phyloP scores from a whole-genome alignment of 2,113 vertebrate species.

The Tonatia bakeri region DNA sequence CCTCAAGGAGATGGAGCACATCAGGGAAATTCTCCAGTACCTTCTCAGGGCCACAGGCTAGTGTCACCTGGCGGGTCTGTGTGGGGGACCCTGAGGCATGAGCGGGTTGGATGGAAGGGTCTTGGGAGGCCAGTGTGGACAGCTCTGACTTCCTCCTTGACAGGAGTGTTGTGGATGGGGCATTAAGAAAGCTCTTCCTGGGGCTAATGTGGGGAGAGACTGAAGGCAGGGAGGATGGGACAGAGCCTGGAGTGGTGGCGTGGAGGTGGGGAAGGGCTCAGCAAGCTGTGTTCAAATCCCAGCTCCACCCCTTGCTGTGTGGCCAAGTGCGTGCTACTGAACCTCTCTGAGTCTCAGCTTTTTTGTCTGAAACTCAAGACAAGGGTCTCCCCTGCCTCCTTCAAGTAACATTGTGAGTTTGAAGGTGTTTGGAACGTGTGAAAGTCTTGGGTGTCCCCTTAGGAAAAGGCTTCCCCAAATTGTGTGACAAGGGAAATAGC shows the following conservation, averaged over 20 bases:
- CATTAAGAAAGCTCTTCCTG: background rate
- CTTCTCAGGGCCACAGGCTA: rapidly evolving
- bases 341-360: background rate
- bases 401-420: background rate
- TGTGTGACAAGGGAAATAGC: too few relatives aligned
- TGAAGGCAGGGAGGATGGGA: background rate
- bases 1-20: background rate
- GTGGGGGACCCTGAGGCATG: background rate
- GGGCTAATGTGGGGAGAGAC: background rate
- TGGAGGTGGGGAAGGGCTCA: background rate
- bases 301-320: background rate
- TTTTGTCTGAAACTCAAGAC: background rate
- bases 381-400: background rate
- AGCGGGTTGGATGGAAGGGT: background rate
- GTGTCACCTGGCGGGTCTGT: rapidly evolving
- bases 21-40: background rate
- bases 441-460: background rate
- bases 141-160: too few relatives aligned
- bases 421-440: background rate
- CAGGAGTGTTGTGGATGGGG: background rate
- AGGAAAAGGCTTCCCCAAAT: background rate
- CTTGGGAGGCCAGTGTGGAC: background rate
- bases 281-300: background rate
- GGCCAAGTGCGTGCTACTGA: background rate
- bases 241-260: background rate